Evolutionary conservation across 1,140 invertebrate species (phyloP).

Genomic region (Trachymyrmex cornetzi): DNA sequence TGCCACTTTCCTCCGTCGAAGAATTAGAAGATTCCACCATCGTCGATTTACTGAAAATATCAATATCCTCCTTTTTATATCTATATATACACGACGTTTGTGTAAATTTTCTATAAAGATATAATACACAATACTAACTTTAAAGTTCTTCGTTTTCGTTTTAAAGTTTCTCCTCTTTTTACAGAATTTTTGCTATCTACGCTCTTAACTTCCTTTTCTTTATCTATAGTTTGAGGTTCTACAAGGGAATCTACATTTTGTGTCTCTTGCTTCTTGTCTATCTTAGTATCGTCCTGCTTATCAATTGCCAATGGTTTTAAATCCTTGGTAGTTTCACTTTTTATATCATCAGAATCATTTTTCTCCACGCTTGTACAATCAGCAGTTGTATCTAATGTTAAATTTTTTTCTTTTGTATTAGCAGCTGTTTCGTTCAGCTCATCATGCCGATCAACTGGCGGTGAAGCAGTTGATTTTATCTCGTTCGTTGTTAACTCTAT

Average conservation of each 20-base stretch:
- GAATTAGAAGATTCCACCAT: neutral
- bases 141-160: constrained; percentile 73
- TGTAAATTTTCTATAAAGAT: neutral
- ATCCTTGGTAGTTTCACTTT: constrained; percentile 56
- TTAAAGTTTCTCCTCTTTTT: constrained; percentile 46
- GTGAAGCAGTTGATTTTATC: neutral
- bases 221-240: neutral
- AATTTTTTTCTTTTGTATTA: neutral
- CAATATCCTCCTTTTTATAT: neutral
- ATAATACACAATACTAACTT: constrained; percentile 57
- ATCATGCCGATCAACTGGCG: neutral
- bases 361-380: constrained; percentile 16
- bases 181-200: constrained; percentile 14
- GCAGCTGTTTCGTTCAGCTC: neutral
- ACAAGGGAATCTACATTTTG: constrained; percentile 4
- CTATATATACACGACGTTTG: neutral
- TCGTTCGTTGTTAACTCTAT: neutral
- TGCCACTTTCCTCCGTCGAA: constrained; percentile 34
- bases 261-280: constrained; percentile 38
- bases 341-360: constrained; percentile 37
- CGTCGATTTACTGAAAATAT: constrained; percentile 47
- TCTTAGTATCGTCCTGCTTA: constrained; percentile 33
- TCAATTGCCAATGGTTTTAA: constrained; percentile 3
- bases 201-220: constrained; percentile 36
- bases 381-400: neutral